Base-by-base conservation (phyloP, 2,797 vertebrate species). In the Momotus momota region DNA sequence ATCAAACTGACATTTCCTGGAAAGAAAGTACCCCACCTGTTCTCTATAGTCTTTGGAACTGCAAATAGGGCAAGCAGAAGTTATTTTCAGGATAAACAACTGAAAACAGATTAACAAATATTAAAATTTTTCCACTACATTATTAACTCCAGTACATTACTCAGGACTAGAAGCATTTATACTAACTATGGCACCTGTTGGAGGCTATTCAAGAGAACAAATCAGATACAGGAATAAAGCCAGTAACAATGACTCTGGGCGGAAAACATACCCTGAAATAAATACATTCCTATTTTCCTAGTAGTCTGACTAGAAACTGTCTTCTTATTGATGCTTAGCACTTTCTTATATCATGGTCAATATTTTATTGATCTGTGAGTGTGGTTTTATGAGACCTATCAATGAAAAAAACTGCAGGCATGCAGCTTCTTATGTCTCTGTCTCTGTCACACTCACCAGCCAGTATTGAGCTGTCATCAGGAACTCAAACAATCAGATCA, bases 1-100 rank as follows among this genome's bases (percentile, higher is more conserved):
- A 94, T 94, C 95, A 96, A 86, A 84, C 14, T 96, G 94, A 94
- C 87, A 86, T 93, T 94, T 96, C 92, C 95, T 96, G 90, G 94
- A 96, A 96, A 84, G 95, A 95, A 91, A 96, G 79, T 20, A 21
- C 65, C 91, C 86, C 88, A 96, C 90, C 90, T 95, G 86, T 79
- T 97, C 91, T 7, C 73, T 84, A 4, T 17, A 95, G 70, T 26
- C 73, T 91, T 96, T 62, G 46, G 72, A 92, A 81, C 70, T 93
- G 71, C 86, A 87, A 95, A 66, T 12, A 95, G 89, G 88, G 81
- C 74, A 93, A 91, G 60, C 48, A 93, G 74, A 77, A 62, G 49
- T 60, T 84, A 90, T 87, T 94, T 88, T 77, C 95, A 96, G 93
- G 88, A 83, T 82, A 93, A 94, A 38, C 54, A 79, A 89, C 60